Evolutionary conservation across 2,888 invertebrate species (phyloP), one percentile per base, ranked within the genome.

Genomic region (Elegia similella): DNA sequence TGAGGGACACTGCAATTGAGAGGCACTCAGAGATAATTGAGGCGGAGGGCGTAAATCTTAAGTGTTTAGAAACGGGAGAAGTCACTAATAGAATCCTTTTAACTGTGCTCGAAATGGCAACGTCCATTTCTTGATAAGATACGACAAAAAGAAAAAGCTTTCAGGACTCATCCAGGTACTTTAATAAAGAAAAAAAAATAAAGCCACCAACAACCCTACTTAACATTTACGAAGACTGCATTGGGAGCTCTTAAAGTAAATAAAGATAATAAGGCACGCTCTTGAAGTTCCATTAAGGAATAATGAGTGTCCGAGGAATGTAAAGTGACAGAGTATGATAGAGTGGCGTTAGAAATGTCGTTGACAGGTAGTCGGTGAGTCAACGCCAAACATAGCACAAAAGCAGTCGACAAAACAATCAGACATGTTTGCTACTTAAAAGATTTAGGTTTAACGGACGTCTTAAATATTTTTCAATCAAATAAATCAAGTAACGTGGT

Each of bases 301-400:
- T 86, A 86, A 86, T 84, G 82, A 87, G 80, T 76, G 80, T 74
- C 75, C 70, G 67, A 74, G 75, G 79, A 82, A 82, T 82, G 76
- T 79, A 75, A 78, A 78, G 80, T 78, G 86, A 79, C 82, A 78
- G 75, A 68, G 66, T 76, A 75, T 85, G 84, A 87, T 84, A 76
- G 76, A 88, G 84, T 80, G 81, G 76, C 75, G 74, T 77, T 80
- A 74, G 70, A 76, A 77, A 75, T 81, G 80, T 78, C 79, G 77
- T 72, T 81, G 84, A 85, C 88, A 89, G 86, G 86, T 88, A 86
- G 79, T 66, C 72, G 73, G 71, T 86, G 86, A 88, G 70, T 87
- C 87, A 86, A 76, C 77, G 68, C 70, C 73, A 74, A 80, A 78
- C 74, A 73, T 68, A 71, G 66, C 67, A 63, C 66, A 65, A 57